phyloP scores from a whole-genome alignment of 2,797 vertebrate species.

The Lacerta viridis region DNA sequence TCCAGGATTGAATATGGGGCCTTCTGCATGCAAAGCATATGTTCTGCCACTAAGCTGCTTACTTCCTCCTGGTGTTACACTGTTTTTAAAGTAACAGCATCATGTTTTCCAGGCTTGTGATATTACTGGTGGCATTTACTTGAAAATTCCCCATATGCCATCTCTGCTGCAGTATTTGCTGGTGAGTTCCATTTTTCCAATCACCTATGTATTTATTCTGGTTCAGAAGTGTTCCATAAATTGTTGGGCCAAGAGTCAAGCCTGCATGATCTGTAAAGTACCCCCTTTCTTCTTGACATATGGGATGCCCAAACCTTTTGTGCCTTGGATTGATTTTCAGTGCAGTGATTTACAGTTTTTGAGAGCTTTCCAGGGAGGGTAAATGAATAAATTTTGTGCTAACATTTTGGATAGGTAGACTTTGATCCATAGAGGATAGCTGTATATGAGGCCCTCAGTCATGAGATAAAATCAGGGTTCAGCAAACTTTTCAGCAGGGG shows the following conservation, averaged over 20 bases:
- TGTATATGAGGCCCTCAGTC: not conserved
- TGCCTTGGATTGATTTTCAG: too few species aligned
- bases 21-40: not conserved
- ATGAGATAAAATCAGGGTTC: not conserved
- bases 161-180: constrained; percentile 94
- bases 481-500: too few species aligned
- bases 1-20: too few species aligned
- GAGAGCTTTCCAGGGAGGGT: not conserved
- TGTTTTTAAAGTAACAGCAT: not conserved
- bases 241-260: not conserved
- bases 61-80: too few species aligned
- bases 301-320: not conserved
- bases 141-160: constrained; percentile 92
- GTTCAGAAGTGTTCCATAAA: not conserved
- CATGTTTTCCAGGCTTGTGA: constrained; percentile 91
- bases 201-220: rapidly evolving
- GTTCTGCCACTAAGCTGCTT: not conserved
- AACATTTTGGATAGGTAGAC: not conserved
- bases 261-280: not conserved
- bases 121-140: constrained; percentile 95
- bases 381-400: not conserved
- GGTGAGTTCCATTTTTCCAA: constrained; percentile 79
- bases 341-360: not conserved
- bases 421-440: not conserved
- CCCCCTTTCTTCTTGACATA: too few species aligned